Evolutionary conservation across 64 coral and sea anemone genomes (phyloP).

Genomic region (Actinia tenebrosa): DNA sequence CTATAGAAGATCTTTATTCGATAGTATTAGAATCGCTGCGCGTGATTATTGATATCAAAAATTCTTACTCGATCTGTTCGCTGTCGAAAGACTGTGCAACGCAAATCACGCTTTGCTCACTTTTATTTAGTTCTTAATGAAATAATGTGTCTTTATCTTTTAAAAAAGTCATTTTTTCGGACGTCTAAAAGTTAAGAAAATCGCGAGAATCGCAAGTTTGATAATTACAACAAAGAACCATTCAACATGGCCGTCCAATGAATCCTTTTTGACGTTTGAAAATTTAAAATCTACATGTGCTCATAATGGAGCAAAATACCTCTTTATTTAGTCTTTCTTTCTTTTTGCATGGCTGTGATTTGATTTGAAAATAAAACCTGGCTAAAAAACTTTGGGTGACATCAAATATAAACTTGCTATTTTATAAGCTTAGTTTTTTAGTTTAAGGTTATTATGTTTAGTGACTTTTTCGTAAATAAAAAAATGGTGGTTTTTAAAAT

Average conservation of each 20-base stretch:
- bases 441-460: too few species aligned
- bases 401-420: not conserved
- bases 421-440: too few species aligned
- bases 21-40: not conserved
- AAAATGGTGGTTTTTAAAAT: too few species aligned
- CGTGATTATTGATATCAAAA: slow-evolving; percentile 12
- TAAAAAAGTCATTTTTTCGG: not conserved
- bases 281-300: not conserved
- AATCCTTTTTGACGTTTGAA: not conserved
- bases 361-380: not conserved
- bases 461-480: too few species aligned
- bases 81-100: not conserved
- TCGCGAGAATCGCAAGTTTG: not conserved
- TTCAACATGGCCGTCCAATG: not conserved
- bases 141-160: not conserved
- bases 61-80: not conserved
- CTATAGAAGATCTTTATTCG: not conserved
- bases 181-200: not conserved
- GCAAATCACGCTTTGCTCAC: not conserved
- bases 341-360: not conserved
- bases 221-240: not conserved
- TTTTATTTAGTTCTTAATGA: not conserved
- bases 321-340: not conserved
- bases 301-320: not conserved
- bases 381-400: not conserved